A percentile compares a stretch with the other conserved stretches of the same genome.
phyloP scores from a whole-genome alignment of 1,140 invertebrate species.

The Drosophila pruinosa region DNA sequence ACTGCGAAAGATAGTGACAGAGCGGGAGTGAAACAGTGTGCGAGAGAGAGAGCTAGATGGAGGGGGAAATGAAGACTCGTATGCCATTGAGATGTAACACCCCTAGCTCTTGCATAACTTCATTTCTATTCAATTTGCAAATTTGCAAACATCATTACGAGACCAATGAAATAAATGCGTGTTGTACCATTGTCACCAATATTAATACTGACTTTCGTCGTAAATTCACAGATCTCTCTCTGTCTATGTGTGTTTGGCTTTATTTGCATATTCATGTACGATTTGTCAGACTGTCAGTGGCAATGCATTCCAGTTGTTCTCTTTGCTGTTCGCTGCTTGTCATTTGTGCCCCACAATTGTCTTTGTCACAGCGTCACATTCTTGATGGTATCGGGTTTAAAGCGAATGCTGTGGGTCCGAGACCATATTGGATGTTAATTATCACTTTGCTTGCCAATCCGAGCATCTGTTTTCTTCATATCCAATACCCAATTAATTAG shows the following conservation, averaged over 20 bases:
- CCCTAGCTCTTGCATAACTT: not conserved
- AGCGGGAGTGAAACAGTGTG: not conserved
- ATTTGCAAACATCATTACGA: not conserved
- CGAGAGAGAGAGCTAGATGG: not conserved
- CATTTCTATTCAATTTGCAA: slow-evolving; percentile 38
- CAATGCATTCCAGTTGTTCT: slow-evolving; percentile 17
- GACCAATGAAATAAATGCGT: slow-evolving; percentile 11
- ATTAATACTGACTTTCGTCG: slow-evolving; percentile 5
- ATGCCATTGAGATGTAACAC: not conserved
- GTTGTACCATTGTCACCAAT: slow-evolving; percentile 3
- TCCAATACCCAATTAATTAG: slow-evolving; percentile 26
- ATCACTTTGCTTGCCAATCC: slow-evolving; percentile 23
- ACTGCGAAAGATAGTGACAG: not conserved
- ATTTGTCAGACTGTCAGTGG: slow-evolving; percentile 5
- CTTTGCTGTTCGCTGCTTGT: slow-evolving; percentile 15
- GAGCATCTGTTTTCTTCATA: not conserved
- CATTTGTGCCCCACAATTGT: slow-evolving; percentile 14
- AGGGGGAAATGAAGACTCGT: not conserved
- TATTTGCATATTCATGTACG: slow-evolving; percentile 6
- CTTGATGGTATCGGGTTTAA: not conserved
- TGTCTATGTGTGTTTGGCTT: not conserved
- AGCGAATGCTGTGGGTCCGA: not conserved
- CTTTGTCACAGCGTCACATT: slow-evolving; percentile 7
- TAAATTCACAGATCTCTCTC: not conserved
- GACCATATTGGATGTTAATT: slow-evolving; percentile 25